A percentile compares a stretch with the other conserved stretches of the same genome.
Conservation (phyloP, 2,888 invertebrate species). For the Polyploca ridens region DNA sequence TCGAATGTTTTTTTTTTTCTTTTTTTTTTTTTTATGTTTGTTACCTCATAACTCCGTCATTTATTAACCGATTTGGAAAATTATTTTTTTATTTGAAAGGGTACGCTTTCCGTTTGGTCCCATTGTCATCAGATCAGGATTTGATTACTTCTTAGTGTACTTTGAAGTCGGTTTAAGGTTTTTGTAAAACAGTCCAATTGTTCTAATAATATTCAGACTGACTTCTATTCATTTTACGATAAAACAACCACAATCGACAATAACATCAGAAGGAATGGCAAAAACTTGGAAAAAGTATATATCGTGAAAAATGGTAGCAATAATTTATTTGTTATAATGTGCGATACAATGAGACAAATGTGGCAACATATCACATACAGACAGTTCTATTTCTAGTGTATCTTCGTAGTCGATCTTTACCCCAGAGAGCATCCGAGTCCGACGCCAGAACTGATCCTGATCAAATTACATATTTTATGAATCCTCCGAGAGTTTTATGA, state of each 20-base stretch:
- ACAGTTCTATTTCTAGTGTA: constrained; percentile 39
- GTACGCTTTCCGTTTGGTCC: no score
- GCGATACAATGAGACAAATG: constrained; percentile 8
- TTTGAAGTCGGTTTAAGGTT: no score
- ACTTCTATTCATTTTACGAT: no score
- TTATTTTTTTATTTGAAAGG: no score
- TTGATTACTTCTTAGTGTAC: no score
- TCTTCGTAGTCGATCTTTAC: constrained; percentile 35
- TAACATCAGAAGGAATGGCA: not conserved
- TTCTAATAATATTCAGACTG: no score
- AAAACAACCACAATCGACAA: not conserved
- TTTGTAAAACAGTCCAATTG: no score
- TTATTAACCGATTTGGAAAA: no score
- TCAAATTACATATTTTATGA: constrained; percentile 67
- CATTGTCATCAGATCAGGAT: no score
- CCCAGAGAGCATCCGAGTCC: constrained; percentile 33
- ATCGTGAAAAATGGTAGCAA: not conserved
- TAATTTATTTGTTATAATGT: not conserved
- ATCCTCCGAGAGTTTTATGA: constrained; percentile 49
- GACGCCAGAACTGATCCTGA: constrained; percentile 49
- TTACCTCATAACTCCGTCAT: no score
- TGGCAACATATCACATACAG: constrained; percentile 21
- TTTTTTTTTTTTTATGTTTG: no score
- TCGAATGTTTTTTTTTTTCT: no score
- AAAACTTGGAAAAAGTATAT: not conserved